Base-by-base conservation (phyloP, 2,888 invertebrate species). In the Cybosia mesomella region DNA sequence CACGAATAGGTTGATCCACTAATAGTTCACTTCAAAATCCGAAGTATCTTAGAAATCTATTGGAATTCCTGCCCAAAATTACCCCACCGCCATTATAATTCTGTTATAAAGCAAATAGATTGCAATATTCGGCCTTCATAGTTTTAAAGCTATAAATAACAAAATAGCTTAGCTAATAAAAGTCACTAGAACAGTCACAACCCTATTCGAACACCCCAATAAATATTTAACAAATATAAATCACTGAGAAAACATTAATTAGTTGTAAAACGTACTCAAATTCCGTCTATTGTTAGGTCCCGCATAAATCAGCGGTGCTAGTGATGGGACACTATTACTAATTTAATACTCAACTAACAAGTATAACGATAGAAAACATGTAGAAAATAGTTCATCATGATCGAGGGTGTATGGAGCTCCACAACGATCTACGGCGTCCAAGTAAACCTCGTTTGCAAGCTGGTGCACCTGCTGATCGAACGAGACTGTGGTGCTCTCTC, bases 171-270 rank as follows among this genome's bases (percentile, higher is more conserved):
- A 60, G 34, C n/a, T n/a, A 68, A 64, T 60, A 68, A 66, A 65
- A 60, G 36, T 54, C 28, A 55, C 43, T 43, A 32, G 18, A 32
- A 28, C 57, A 49, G 49, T 57, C 43, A 58, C 66, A 69, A 66
- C 66, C 66, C 66, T 53, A 54, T 58, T 39, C 39, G 28, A 39
- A 62, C 24, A 65, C 75, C 75, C 65, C 67, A 78, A 83, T 83
- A 83, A 82, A 83, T 82, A 79, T 73, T 69, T 74, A 77, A 78
- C 68, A 71, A 71, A 70, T 75, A 80, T 83, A 81, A 83, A 82
- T 83, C 77, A 80, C 66, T 1, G 59, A 63, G 18, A 62, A 36
- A 67, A 39, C 70, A 39, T 68, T 79, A 83, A 83, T 80, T 83
- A 83, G 74, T 79, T 77, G 78, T 83, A 83, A 80, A 81, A 79